A percentile compares a stretch with the other conserved stretches of the same genome.
These are phyloP conservation scores for Hypselothyrea guttata DNA, from an alignment of 2,888 invertebrate species.

Conservation along the genomic window DNA sequence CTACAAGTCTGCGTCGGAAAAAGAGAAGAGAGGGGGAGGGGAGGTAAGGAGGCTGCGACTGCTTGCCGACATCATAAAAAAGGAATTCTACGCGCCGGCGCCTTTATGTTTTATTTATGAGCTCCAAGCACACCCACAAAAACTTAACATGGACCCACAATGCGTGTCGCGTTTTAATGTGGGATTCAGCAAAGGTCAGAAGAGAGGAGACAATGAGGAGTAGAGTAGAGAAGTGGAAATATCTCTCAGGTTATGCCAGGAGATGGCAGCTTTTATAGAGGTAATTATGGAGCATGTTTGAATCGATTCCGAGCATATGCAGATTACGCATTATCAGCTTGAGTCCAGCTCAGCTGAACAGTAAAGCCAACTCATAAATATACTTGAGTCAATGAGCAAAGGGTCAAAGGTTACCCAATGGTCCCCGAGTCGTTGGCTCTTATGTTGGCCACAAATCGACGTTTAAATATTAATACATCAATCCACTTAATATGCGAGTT, in stretches of 20 bases:
- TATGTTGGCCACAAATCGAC: slow-evolving; percentile 77
- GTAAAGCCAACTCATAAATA: too few species aligned
- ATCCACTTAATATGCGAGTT: slow-evolving; percentile 80
- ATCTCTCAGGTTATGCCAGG: slow-evolving; percentile 4
- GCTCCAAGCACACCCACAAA: slow-evolving; percentile 52
- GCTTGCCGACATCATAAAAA: slow-evolving; percentile 67
- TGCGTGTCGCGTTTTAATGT: slow-evolving; percentile 68
- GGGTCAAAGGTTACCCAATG: slow-evolving; percentile 54
- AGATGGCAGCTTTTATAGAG: slow-evolving; percentile 46
- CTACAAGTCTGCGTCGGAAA: slow-evolving; percentile 27
- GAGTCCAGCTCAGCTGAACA: slow-evolving; percentile 4
- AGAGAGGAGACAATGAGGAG: not conserved
- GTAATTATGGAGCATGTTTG: slow-evolving; percentile 36
- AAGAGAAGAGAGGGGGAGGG: not conserved
- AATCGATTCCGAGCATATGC: slow-evolving; percentile 52
- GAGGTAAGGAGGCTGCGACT: slow-evolving; percentile 47
- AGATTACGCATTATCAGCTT: slow-evolving; percentile 52
- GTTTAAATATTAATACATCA: slow-evolving; percentile 82
- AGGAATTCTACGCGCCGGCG: slow-evolving; percentile 58
- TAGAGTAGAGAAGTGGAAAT: not conserved
- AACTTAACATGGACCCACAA: slow-evolving; percentile 51
- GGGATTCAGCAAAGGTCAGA: slow-evolving; percentile 6
- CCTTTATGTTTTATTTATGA: slow-evolving; percentile 77
- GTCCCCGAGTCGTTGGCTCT: slow-evolving; percentile 32
- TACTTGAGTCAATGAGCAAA: slow-evolving; percentile 18